Conservation (phyloP, 2,888 invertebrate species). For the Thumatha senex region DNA sequence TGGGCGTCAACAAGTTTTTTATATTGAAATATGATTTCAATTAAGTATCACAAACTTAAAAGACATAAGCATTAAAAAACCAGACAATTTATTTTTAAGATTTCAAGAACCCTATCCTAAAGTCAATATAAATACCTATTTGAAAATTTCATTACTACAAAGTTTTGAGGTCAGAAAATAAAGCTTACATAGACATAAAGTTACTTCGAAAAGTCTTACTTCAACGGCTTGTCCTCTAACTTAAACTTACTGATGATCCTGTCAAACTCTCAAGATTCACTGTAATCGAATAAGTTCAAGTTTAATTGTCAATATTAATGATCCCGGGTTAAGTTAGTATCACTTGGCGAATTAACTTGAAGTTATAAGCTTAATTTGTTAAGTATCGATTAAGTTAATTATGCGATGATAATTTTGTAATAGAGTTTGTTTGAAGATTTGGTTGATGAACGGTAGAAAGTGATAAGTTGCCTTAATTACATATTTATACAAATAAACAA, state of each 20-base stretch:
- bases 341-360: conserved; percentile 59
- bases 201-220: neutral
- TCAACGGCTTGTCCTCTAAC: conserved; percentile 18
- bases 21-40: too few relatives aligned
- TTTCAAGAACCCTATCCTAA: neutral
- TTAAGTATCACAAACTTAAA: too few relatives aligned
- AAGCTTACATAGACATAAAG: neutral
- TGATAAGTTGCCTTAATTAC: neutral
- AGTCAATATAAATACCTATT: neutral
- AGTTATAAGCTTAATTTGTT: conserved; percentile 44
- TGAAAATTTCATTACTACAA: neutral
- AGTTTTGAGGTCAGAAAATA: neutral
- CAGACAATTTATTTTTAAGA: too few relatives aligned
- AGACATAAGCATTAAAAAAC: too few relatives aligned
- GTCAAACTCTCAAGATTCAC: conserved; percentile 59
- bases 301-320: conserved; percentile 74
- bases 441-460: neutral
- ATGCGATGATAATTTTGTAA: conserved; percentile 28
- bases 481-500: too few relatives aligned
- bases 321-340: conserved; percentile 63
- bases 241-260: conserved; percentile 23
- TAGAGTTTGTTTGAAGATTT: conserved; percentile 6
- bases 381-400: conserved; percentile 46
- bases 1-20: too few relatives aligned
- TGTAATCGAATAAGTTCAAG: conserved; percentile 66